Percentiles rank a stretch among this genome's conserved stretches.
These are phyloP conservation scores for Mechanitis mazaeus DNA, from an alignment of 2,888 invertebrate species.

Conservation along the genomic window DNA sequence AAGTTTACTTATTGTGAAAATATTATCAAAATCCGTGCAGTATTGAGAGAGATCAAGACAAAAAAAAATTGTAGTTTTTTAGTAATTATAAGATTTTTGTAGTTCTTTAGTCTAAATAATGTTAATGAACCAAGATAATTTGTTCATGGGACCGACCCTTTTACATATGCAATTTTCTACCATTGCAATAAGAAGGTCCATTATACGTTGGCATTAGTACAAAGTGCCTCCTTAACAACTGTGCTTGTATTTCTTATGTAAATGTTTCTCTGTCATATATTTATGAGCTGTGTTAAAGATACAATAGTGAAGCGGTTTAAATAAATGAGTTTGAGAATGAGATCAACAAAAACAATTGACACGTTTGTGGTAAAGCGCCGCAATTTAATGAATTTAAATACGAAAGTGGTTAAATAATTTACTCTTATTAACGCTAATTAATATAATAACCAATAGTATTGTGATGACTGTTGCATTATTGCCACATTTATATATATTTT, in stretches of 20 bases:
- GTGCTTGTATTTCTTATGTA: slow-evolving; percentile 7
- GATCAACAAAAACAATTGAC: slow-evolving; percentile 1
- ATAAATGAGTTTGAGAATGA: background rate
- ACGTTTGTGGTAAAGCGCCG: background rate
- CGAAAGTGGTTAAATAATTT: background rate
- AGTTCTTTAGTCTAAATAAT: background rate
- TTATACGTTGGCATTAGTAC: slow-evolving; percentile 6
- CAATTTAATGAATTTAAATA: background rate
- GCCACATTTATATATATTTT: too few relatives aligned
- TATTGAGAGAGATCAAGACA: too few relatives aligned
- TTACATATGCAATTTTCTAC: slow-evolving; percentile 6
- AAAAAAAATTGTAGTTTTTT: background rate
- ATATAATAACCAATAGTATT: too few relatives aligned
- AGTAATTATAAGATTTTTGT: background rate
- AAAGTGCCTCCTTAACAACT: slow-evolving; percentile 6
- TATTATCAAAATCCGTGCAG: too few relatives aligned
- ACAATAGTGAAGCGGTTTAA: background rate
- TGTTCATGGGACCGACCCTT: background rate
- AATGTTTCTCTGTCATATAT: slow-evolving; percentile 3
- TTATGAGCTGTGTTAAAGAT: background rate
- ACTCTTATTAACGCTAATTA: background rate
- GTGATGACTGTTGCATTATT: too few relatives aligned
- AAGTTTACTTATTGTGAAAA: too few relatives aligned
- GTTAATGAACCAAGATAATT: slow-evolving; percentile 1
- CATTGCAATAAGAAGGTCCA: slow-evolving; percentile 3